Evolutionary conservation across 1,140 invertebrate genomes (phyloP).

Genomic region (Grapholita molesta): DNA sequence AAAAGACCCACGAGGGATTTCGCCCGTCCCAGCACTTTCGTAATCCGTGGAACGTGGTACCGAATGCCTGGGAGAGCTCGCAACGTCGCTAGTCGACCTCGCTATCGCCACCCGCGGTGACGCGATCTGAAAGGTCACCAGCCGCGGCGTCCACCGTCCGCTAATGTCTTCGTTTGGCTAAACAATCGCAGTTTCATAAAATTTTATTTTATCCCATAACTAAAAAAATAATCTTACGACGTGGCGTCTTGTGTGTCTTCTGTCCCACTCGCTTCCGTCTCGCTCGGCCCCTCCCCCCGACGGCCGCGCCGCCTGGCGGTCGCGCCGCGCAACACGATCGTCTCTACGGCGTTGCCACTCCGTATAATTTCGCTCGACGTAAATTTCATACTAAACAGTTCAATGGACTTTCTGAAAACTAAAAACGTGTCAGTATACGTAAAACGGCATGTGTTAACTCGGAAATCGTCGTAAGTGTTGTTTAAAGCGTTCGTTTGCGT

Average conservation of each 20-base stretch:
- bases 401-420: constrained; percentile 77
- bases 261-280: constrained; percentile 30
- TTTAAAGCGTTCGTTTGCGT: constrained; percentile 59
- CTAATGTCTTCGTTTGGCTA: constrained; percentile 49
- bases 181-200: constrained; percentile 55
- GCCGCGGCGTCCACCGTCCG: constrained; percentile 42
- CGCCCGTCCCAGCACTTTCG: constrained; percentile 50
- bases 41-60: constrained; percentile 58
- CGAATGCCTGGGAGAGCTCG: constrained; percentile 52
- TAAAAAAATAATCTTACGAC: constrained; percentile 58
- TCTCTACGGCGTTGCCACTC: constrained; percentile 77
- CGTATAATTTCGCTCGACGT: constrained; percentile 78
- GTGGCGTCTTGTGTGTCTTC: constrained; percentile 37
- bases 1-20: constrained; percentile 48
- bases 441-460: constrained; percentile 58
- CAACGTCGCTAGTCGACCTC: constrained; percentile 69
- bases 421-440: constrained; percentile 61
- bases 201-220: constrained; percentile 58
- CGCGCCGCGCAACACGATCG: constrained; percentile 55
- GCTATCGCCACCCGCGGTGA: constrained; percentile 63
- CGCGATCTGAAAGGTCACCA: constrained; percentile 66
- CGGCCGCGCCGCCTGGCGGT: constrained; percentile 60
- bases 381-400: constrained; percentile 78
- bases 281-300: constrained; percentile 57
- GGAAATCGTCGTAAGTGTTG: constrained; percentile 53